A percentile compares a stretch with the other conserved stretches of the same genome.
Evolutionary conservation across 2,113 vertebrate genomes (phyloP).

Genomic region (Theristicus caerulescens): DNA sequence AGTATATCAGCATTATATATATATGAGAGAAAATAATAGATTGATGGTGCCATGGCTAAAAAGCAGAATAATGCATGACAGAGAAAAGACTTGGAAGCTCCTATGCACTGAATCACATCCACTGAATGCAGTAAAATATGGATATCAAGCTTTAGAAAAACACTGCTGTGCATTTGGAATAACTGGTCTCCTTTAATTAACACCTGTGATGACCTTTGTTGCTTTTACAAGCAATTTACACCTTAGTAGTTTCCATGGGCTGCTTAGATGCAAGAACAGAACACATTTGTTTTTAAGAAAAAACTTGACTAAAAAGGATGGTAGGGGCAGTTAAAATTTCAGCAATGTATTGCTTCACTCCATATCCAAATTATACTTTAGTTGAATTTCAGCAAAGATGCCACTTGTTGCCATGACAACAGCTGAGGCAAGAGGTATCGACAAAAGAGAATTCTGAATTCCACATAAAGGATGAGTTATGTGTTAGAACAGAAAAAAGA

Average conservation of each 20-base stretch:
- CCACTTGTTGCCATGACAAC: constrained; percentile 45
- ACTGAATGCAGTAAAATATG: background rate
- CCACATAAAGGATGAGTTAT: background rate
- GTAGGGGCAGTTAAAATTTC: background rate
- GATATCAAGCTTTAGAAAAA: background rate
- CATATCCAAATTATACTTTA: background rate
- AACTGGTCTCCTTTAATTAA: background rate
- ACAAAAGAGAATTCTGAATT: constrained; percentile 27
- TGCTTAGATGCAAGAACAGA: background rate
- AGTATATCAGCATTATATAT: background rate
- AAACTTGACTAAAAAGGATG: background rate
- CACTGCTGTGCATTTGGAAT: background rate
- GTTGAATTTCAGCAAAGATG: constrained; percentile 23
- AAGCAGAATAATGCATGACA: background rate
- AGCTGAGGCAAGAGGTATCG: background rate
- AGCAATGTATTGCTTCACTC: background rate
- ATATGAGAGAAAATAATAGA: background rate
- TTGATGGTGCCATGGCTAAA: background rate
- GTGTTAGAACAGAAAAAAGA: constrained; percentile 11
- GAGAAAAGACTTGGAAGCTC: background rate
- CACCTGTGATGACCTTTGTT: background rate
- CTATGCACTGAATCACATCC: background rate
- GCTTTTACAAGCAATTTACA: background rate
- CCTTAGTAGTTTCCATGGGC: background rate
- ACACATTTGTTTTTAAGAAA: background rate